phyloP scores from a whole-genome alignment of 23 tunicate species.

The Halocynthia roretzi region DNA sequence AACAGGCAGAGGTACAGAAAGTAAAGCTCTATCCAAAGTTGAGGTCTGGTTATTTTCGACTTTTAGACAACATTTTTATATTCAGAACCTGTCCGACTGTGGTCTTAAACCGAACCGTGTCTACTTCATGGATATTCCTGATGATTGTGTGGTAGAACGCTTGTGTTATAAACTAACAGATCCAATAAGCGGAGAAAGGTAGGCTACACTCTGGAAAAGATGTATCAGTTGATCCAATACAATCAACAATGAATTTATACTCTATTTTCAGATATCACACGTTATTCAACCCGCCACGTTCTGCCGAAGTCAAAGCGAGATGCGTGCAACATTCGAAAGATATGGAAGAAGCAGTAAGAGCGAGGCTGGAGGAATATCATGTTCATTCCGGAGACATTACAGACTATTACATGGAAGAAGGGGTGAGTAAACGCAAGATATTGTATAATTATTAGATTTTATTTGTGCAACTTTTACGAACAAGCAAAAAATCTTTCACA shows the following conservation, averaged over 20 bases:
- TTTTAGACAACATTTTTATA: background rate
- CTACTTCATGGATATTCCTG: slow-evolving; percentile 85
- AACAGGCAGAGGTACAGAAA: slow-evolving; percentile 69
- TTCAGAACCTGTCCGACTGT: slow-evolving; percentile 59
- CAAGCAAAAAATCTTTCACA: slow-evolving; percentile 11
- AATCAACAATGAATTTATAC: too few relatives aligned
- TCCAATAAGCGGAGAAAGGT: slow-evolving; percentile 94
- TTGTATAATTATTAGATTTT: background rate
- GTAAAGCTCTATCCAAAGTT: background rate
- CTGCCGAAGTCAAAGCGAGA: slow-evolving; percentile 56
- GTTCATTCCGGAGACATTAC: slow-evolving; percentile 48
- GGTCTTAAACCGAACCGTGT: slow-evolving; percentile 74
- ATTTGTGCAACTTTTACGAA: background rate
- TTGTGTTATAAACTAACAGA: slow-evolving; percentile 68
- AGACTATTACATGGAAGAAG: slow-evolving; percentile 70
- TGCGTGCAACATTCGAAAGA: slow-evolving; percentile 62
- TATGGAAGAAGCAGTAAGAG: slow-evolving; percentile 41
- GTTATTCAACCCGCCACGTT: slow-evolving; percentile 70
- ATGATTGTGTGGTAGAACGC: slow-evolving; percentile 74
- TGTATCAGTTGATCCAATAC: too few relatives aligned
- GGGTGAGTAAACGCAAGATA: slow-evolving; percentile 28
- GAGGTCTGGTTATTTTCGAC: background rate
- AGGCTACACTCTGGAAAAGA: background rate
- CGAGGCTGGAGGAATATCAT: slow-evolving; percentile 47
- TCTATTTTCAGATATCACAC: slow-evolving; percentile 54